Conservation (phyloP, 1,140 invertebrate genomes). For the Drusus annulatus region DNA sequence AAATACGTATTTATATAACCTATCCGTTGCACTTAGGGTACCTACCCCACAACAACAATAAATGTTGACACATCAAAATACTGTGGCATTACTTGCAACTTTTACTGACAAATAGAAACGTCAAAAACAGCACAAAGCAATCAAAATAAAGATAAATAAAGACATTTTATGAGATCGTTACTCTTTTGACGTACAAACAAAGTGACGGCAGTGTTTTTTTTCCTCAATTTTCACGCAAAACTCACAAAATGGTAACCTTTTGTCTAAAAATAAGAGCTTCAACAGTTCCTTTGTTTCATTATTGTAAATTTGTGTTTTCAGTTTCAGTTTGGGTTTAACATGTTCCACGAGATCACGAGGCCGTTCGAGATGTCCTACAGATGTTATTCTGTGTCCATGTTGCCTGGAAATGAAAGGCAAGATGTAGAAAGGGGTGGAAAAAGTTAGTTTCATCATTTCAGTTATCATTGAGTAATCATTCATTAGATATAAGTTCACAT, state of each 20-base stretch:
- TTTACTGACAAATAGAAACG: background rate
- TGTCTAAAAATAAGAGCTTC: background rate
- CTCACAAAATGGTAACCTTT: background rate
- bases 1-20: too few relatives aligned
- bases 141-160: too few relatives aligned
- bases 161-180: too few relatives aligned
- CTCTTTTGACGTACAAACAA: background rate
- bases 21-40: too few relatives aligned
- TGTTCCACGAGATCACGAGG: conserved; percentile 86
- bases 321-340: conserved; percentile 87
- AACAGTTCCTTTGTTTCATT: conserved; percentile 29
- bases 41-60: background rate
- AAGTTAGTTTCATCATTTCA: conserved; percentile 76
- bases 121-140: background rate
- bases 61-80: background rate
- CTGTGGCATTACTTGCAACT: conserved; percentile 13
- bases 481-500: too few relatives aligned
- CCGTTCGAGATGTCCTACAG: conserved; percentile 87
- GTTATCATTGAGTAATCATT: too few relatives aligned
- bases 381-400: conserved; percentile 97
- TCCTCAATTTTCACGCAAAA: background rate
- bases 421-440: conserved; percentile 98
- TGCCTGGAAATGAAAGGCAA: conserved; percentile 92
- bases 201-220: background rate
- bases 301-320: conserved; percentile 59